Evolutionary conservation across 2,797 vertebrate genomes (phyloP), one percentile per base, ranked within the genome.

Genomic region (Rhinatrema bivittatum): DNA sequence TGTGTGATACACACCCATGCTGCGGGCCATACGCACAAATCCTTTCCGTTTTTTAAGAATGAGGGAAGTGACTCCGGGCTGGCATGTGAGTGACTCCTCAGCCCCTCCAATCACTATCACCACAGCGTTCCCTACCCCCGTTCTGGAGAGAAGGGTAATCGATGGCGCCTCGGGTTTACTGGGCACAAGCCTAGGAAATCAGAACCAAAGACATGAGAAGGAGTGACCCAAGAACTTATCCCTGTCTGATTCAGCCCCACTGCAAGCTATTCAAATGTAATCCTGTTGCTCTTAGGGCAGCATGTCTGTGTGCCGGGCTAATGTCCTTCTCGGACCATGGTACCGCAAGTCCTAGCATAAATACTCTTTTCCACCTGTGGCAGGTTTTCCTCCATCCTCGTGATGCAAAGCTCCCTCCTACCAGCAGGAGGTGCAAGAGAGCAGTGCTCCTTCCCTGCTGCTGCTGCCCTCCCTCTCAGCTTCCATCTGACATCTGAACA

Each of bases 51-150:
- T 70, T 65, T 63, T 91, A 56, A 98, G 76, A 20, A 89, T 53
- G 40, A 94, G 40, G 0, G 72, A 79, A 62, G 91, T 84, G 22
- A 76, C 23, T 5, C 89, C 90, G 1, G 90, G 88, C 16, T 41
- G 42, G 39, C 82, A 89, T 3, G 83, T 60, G 45, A 97, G 76
- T 4, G 91, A 85, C 78, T 98, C 93, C 0, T 89, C 74, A 6
- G 92, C 93, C 4, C 94, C 93, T 4, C 94, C 94, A 19, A 91
- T 85, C 32, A 94, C 78, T 16, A 97, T 88, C 47, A 87, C 74
- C 53, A 92, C 80, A 0, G 91, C 91, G 11, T 93, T 93, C 9
- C 94, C 93, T 1, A 74, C 74, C 5, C 84, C 87, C 1, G 53
- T 77, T 28, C 72, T 50, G 11, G 88, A 86, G 18, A 98, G 75